These are phyloP conservation scores for Drosophila meridionalis DNA, from an alignment of 2,888 invertebrate genomes.

Conservation along the genomic window DNA sequence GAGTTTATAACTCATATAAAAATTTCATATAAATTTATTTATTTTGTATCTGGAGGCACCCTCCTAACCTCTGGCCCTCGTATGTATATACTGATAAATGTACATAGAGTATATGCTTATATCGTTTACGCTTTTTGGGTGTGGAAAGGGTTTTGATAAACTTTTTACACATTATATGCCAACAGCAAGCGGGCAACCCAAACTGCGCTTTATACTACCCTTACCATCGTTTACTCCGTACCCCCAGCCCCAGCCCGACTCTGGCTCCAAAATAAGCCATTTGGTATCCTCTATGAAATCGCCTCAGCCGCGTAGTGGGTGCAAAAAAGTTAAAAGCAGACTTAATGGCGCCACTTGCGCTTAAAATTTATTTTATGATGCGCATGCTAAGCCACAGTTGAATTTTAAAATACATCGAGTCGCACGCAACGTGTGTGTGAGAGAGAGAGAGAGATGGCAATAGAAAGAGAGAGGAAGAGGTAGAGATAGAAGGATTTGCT, in stretches of 20 bases:
- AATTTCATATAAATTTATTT: not conserved
- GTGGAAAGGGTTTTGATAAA: constrained; percentile 79
- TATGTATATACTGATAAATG: constrained; percentile 21
- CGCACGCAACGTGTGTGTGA: not conserved
- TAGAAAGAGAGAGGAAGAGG: not conserved
- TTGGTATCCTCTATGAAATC: constrained; percentile 49
- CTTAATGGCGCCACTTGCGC: constrained; percentile 82
- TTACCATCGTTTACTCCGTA: not conserved
- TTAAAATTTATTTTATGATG: constrained; percentile 82
- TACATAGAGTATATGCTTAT: constrained; percentile 50
- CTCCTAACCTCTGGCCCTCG: not conserved
- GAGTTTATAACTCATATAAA: no score
- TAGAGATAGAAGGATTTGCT: constrained; percentile 40
- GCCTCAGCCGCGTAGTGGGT: constrained; percentile 68
- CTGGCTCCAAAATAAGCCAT: constrained; percentile 1
- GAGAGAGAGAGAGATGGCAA: not conserved
- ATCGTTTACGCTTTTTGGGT: constrained; percentile 54
- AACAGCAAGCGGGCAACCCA: constrained; percentile 29
- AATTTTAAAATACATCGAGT: constrained; percentile 76
- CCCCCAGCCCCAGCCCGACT: not conserved
- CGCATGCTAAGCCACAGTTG: constrained; percentile 79
- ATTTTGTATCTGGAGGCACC: constrained; percentile 32
- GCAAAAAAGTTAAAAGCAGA: constrained; percentile 78
- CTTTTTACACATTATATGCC: constrained; percentile 67
- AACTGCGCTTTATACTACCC: not conserved